These are phyloP conservation scores for Andrena hattorfiana DNA, from an alignment of 2,888 invertebrate species.

Conservation along the genomic window DNA sequence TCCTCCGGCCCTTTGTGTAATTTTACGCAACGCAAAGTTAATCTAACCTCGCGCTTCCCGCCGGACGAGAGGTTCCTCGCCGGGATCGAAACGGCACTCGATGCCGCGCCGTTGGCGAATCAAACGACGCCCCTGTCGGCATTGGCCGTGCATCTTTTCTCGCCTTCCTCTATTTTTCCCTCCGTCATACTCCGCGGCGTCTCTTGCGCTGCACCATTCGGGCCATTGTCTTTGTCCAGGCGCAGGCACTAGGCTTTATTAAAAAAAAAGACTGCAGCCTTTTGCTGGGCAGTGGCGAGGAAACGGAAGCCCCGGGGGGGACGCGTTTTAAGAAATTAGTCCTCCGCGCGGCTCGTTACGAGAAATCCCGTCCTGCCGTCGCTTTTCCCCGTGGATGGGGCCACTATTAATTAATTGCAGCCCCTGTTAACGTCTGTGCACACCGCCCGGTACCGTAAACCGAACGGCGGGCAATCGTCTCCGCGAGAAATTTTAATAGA, in stretches of 20 bases:
- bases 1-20: constrained; percentile 27
- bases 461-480: background rate
- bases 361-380: constrained; percentile 38
- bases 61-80: background rate
- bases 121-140: constrained; percentile 46
- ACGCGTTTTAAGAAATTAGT: constrained; percentile 80
- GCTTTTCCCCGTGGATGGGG: background rate
- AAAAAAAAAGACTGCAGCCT: constrained; percentile 78
- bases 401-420: constrained; percentile 43
- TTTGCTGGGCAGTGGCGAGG: constrained; percentile 78
- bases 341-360: constrained; percentile 61
- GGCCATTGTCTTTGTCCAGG: constrained; percentile 70
- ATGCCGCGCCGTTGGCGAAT: constrained; percentile 5
- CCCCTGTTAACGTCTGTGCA: constrained; percentile 6
- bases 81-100: constrained; percentile 11
- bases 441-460: background rate
- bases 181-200: constrained; percentile 31
- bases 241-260: constrained; percentile 81
- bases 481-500: background rate
- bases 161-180: background rate
- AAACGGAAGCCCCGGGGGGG: constrained; percentile 75
- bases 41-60: constrained; percentile 21
- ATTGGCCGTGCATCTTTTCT: constrained; percentile 54
- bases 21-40: constrained; percentile 36
- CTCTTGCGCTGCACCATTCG: constrained; percentile 47